A percentile compares a stretch with the other conserved stretches of the same genome.
phyloP scores from a whole-genome alignment of 1,140 invertebrate genomes.

The Thaumatotibia leucotreta region DNA sequence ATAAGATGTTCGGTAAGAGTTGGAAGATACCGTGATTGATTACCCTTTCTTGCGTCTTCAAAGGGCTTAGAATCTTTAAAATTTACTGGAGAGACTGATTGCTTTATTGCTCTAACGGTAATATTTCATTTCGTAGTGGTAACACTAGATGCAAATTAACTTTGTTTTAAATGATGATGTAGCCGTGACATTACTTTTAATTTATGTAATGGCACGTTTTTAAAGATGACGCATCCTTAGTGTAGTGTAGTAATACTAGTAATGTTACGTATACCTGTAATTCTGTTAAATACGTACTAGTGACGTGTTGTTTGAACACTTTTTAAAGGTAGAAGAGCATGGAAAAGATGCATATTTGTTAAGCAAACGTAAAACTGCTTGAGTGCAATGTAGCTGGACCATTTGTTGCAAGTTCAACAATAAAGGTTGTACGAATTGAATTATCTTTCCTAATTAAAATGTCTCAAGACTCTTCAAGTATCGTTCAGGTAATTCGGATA shows the following conservation, averaged over 20 bases:
- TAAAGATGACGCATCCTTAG: not conserved
- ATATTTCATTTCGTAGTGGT: not conserved
- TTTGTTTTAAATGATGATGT: constrained; percentile 4
- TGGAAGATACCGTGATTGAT: constrained; percentile 39
- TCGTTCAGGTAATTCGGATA: no score
- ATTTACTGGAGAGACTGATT: constrained; percentile 15
- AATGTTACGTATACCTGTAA: not conserved
- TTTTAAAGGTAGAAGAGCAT: no score
- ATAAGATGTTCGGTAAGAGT: constrained; percentile 15
- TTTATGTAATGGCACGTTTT: constrained; percentile 14
- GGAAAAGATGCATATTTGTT: no score
- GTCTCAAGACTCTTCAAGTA: no score
- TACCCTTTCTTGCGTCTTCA: constrained; percentile 18
- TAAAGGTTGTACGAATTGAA: no score
- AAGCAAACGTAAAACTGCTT: no score
- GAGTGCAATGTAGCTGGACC: no score
- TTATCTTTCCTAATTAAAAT: no score
- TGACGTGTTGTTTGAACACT: no score
- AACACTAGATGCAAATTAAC: constrained; percentile 13
- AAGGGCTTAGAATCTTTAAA: constrained; percentile 17
- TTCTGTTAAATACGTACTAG: not conserved
- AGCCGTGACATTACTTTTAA: not conserved
- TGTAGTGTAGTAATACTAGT: not conserved
- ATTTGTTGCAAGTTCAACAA: no score
- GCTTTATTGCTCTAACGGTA: constrained; percentile 16